These are phyloP conservation scores for Mantis religiosa DNA, from an alignment of 2,888 invertebrate species.

Conservation along the genomic window DNA sequence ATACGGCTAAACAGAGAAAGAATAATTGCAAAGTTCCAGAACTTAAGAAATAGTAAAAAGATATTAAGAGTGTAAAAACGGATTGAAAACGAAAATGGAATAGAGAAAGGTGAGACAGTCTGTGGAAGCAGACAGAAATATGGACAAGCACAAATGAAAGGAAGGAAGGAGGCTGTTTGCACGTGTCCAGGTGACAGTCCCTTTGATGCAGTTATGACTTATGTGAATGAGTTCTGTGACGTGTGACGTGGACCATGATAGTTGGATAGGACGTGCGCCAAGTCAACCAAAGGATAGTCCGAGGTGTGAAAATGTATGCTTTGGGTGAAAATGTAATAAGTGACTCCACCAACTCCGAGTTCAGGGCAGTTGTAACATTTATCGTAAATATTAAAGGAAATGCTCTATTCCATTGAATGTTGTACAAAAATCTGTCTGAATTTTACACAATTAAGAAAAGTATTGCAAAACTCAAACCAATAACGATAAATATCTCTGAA, in stretches of 20 bases:
- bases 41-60: not conserved
- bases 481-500: too few relatives aligned
- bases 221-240: not conserved
- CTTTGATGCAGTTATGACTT: not conserved
- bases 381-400: too few relatives aligned
- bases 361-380: too few relatives aligned
- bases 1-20: not conserved
- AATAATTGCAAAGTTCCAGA: not conserved
- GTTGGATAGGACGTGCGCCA: not conserved
- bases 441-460: too few relatives aligned
- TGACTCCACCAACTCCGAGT: not conserved
- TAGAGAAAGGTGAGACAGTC: not conserved
- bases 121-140: not conserved
- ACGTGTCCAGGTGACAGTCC: not conserved
- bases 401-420: too few relatives aligned
- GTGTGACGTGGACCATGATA: not conserved
- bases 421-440: too few relatives aligned
- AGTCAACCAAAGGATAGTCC: not conserved
- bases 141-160: too few relatives aligned
- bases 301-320: not conserved
- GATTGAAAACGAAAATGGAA: not conserved
- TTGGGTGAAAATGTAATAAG: not conserved
- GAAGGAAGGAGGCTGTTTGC: not conserved
- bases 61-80: not conserved
- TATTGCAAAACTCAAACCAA: too few relatives aligned